Conservation (phyloP, 1,140 invertebrate genomes). For the Drosophila parvula region DNA sequence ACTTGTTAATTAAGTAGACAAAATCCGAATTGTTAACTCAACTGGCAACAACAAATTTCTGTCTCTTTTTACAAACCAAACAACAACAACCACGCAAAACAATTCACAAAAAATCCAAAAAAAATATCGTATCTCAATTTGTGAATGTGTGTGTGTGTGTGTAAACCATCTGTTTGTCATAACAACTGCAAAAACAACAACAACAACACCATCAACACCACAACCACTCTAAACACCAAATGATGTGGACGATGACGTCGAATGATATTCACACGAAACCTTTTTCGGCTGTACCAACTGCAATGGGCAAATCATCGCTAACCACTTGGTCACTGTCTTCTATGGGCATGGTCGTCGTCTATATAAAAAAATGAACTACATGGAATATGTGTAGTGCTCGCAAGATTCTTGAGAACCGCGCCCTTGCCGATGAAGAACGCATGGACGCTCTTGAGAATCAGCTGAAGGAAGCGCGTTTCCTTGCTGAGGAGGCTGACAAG, state of each 20-base stretch:
- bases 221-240: conserved; percentile 43
- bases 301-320: conserved; percentile 72
- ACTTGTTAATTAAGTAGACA: conserved; percentile 46
- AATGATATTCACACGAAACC: conserved; percentile 58
- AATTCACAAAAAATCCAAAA: conserved; percentile 21
- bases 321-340: conserved; percentile 83
- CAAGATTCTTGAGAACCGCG: conserved; percentile 99
- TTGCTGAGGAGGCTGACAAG: conserved; percentile 99
- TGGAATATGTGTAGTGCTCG: conserved; percentile 91
- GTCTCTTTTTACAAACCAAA: conserved; percentile 72
- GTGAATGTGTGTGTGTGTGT: conserved; percentile 51
- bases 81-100: conserved; percentile 46
- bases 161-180: conserved; percentile 70
- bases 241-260: conserved; percentile 81
- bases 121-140: conserved; percentile 41
- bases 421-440: conserved; percentile 99
- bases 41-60: conserved; percentile 74
- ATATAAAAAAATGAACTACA: conserved; percentile 50
- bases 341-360: conserved; percentile 72
- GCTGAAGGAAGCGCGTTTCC: conserved; percentile 99
- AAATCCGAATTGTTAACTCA: conserved; percentile 62
- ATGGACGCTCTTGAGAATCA: conserved; percentile 99
- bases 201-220: conserved; percentile 32
- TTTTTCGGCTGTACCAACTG: conserved; percentile 71
- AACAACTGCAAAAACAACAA: conserved; percentile 59